These are phyloP conservation scores for Diabrotica virgifera DNA, from an alignment of 1,140 invertebrate genomes.

Conservation along the genomic window DNA sequence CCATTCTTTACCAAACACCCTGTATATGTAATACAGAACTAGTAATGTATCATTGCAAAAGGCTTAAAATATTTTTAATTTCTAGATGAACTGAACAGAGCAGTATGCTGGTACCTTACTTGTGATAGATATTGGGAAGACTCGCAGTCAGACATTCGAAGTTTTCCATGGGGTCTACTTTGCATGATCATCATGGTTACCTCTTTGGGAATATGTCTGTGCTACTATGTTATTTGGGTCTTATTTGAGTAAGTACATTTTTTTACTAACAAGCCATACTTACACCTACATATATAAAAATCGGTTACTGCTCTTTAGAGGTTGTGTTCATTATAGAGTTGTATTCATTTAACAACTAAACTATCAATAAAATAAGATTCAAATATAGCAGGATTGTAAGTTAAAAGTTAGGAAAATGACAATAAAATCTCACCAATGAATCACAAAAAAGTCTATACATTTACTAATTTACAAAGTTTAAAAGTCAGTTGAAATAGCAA, in stretches of 20 bases:
- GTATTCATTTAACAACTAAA: no score
- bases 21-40: no score
- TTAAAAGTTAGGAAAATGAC: no score
- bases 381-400: no score
- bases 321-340: no score
- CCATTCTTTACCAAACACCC: no score
- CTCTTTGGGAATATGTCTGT: conserved; percentile 76
- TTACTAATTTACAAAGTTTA: no score
- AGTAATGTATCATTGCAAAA: no score
- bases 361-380: no score
- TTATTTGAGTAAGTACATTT: conserved; percentile 77
- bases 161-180: conserved; percentile 76
- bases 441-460: no score
- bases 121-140: conserved; percentile 91
- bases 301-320: not conserved
- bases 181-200: conserved; percentile 72
- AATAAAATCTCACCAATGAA: no score
- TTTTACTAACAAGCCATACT: not conserved
- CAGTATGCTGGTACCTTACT: conserved; percentile 86
- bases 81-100: conserved; percentile 79
- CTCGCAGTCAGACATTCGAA: conserved; percentile 67
- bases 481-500: no score
- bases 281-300: not conserved
- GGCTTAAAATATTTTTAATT: conserved; percentile 7
- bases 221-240: conserved; percentile 88